These are phyloP conservation scores for Cryptocephalus moraei DNA, from an alignment of 2,888 invertebrate genomes.

Conservation along the genomic window DNA sequence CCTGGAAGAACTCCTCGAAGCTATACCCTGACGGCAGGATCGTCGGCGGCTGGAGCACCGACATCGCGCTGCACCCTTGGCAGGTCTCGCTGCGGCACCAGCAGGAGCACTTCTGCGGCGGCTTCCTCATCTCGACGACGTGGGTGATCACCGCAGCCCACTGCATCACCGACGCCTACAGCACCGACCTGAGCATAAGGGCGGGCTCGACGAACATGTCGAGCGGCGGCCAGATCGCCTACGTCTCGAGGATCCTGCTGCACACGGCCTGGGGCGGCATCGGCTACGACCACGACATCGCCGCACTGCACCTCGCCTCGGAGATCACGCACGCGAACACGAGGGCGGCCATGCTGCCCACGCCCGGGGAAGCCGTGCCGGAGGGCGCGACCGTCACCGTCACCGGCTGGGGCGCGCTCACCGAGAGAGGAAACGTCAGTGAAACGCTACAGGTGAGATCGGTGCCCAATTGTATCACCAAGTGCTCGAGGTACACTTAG, in stretches of 20 bases:
- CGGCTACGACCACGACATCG: slow-evolving; percentile 8
- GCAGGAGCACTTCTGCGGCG: background rate
- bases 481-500: too few species aligned
- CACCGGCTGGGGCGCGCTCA: slow-evolving; percentile 11
- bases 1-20: too few species aligned
- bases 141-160: background rate
- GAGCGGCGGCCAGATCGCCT: slow-evolving; percentile 7
- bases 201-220: slow-evolving; percentile 7
- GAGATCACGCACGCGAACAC: background rate
- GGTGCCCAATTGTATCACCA: too few species aligned
- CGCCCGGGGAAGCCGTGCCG: background rate
- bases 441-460: too few species aligned
- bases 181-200: slow-evolving; percentile 1
- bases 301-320: slow-evolving; percentile 5
- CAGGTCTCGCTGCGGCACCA: background rate
- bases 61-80: background rate
- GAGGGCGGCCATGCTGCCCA: slow-evolving; percentile 1
- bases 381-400: slow-evolving; percentile 5
- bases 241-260: slow-evolving; percentile 4
- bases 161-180: background rate
- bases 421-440: too few species aligned
- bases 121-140: background rate
- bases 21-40: background rate
- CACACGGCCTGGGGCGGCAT: slow-evolving; percentile 5
- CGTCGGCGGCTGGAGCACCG: background rate